Conservation (phyloP, 2,113 vertebrate species). For the Tauraco erythrolophus region DNA sequence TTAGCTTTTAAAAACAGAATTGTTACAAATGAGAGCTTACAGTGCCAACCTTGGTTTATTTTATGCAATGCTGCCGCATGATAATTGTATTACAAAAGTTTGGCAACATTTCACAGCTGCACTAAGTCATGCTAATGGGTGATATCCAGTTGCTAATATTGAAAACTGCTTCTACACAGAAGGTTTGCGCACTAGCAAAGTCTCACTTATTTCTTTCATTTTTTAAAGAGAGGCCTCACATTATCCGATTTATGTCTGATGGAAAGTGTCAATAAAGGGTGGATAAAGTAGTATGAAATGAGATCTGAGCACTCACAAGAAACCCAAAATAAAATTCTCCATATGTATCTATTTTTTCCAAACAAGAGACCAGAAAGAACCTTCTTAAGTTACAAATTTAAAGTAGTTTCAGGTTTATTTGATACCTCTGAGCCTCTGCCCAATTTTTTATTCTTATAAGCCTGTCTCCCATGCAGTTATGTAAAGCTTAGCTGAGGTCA, state of each 20-base stretch:
- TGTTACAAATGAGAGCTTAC: slow-evolving; percentile 43
- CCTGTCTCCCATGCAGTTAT: background rate
- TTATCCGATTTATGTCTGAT: slow-evolving; percentile 12
- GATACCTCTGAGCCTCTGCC: background rate
- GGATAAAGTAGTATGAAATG: background rate
- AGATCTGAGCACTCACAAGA: background rate
- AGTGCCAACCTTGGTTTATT: slow-evolving; percentile 43
- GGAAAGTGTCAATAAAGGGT: background rate
- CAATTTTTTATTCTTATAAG: background rate
- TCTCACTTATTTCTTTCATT: background rate
- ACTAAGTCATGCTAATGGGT: slow-evolving; percentile 43
- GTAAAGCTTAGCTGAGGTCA: background rate
- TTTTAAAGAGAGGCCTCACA: background rate
- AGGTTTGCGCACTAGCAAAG: slow-evolving; percentile 11
- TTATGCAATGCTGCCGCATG: background rate
- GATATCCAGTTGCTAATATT: slow-evolving; percentile 62
- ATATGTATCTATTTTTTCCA: background rate
- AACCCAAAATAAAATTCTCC: background rate
- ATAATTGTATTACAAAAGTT: slow-evolving; percentile 49
- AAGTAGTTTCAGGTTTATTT: background rate
- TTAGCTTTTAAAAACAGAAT: slow-evolving; percentile 33
- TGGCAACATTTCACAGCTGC: slow-evolving; percentile 57
- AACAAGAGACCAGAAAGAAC: background rate
- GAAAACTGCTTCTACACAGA: slow-evolving; percentile 45
- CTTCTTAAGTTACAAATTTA: background rate